Conservation (phyloP, 2,113 vertebrate species). For the Actinemys pallida region DNA sequence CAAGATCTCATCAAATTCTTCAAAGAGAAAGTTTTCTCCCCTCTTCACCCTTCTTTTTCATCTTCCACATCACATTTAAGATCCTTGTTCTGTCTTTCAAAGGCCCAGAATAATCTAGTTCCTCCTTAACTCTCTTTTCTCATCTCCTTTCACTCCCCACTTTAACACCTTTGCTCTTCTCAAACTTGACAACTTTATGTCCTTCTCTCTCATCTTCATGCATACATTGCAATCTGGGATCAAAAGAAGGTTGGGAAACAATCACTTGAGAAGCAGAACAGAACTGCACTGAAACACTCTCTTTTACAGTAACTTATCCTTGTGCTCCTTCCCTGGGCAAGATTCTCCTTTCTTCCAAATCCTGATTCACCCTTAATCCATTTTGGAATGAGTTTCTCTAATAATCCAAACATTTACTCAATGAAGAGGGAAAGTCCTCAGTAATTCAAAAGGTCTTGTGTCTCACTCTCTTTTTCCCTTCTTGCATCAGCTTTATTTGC, state of each 20-base stretch:
- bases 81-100: not conserved
- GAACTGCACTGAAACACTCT: not conserved
- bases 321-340: not conserved
- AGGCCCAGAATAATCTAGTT: not conserved
- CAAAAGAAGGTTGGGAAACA: not conserved
- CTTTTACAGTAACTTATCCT: not conserved
- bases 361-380: not conserved
- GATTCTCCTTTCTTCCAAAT: not conserved
- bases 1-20: not conserved
- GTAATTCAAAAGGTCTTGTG: not conserved
- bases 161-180: not conserved
- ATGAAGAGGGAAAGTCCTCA: not conserved
- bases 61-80: no score
- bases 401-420: not conserved
- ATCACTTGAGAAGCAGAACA: fast-evolving
- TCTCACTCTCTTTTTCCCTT: not conserved
- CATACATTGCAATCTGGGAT: fast-evolving
- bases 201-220: not conserved
- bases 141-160: not conserved
- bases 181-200: not conserved
- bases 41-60: not conserved
- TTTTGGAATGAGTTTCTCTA: not conserved
- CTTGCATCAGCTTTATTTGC: not conserved
- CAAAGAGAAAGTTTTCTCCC: not conserved
- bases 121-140: not conserved